Evolutionary conservation across 1,140 invertebrate species (phyloP).

Genomic region (Argopecten irradians): DNA sequence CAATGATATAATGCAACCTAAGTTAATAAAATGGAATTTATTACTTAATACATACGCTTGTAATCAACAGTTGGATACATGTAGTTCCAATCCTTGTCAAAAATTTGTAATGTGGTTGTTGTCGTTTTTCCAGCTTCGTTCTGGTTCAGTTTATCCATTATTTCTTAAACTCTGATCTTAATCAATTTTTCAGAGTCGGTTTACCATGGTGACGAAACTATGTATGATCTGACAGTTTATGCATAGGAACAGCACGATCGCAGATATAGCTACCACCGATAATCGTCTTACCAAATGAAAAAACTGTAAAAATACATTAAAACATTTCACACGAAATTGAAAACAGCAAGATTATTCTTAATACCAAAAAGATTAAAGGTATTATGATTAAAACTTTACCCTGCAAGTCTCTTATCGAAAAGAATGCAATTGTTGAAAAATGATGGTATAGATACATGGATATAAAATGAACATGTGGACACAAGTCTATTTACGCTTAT

Average conservation of each 20-base stretch:
- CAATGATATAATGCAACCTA: too few species aligned
- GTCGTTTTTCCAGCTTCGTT: neutral
- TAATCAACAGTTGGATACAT: too few species aligned
- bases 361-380: neutral
- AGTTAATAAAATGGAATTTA: too few species aligned
- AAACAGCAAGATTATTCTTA: neutral
- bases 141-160: neutral
- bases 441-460: neutral
- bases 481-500: neutral
- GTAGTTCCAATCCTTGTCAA: too few species aligned
- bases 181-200: neutral
- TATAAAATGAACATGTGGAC: neutral
- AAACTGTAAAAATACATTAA: neutral
- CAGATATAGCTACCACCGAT: neutral
- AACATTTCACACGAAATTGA: constrained; percentile 11
- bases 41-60: too few species aligned
- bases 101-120: too few species aligned
- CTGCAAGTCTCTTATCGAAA: neutral
- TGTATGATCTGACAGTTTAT: neutral
- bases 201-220: neutral
- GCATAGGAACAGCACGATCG: neutral
- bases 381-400: neutral
- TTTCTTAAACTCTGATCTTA: neutral
- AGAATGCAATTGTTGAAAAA: neutral
- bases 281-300: neutral